These are phyloP conservation scores for Papilio helenus DNA, from an alignment of 1,140 invertebrate species.

Conservation along the genomic window DNA sequence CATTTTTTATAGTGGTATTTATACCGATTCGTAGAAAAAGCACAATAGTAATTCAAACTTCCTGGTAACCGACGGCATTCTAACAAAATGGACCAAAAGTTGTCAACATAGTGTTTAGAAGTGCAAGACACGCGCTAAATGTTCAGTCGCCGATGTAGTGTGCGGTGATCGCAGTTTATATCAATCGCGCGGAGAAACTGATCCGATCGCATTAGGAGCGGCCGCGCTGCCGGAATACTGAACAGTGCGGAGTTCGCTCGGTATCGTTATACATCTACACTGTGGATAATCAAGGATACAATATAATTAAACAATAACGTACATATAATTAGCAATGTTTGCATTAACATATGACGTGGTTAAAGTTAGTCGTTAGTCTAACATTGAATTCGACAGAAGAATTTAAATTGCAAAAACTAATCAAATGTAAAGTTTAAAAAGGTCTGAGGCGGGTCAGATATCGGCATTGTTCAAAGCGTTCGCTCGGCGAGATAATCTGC, in stretches of 20 bases:
- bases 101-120: background rate
- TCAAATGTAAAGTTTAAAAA: slow-evolving; percentile 23
- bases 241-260: background rate
- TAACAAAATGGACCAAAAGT: too few relatives aligned
- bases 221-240: background rate
- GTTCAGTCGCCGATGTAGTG: background rate
- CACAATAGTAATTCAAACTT: too few relatives aligned
- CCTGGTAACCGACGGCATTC: too few relatives aligned
- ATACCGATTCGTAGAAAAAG: too few relatives aligned
- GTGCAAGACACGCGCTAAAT: background rate
- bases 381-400: background rate
- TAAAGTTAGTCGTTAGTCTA: too few relatives aligned
- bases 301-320: background rate
- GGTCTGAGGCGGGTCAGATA: slow-evolving; percentile 19
- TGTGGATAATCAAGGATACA: background rate
- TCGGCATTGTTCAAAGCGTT: slow-evolving; percentile 2
- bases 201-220: background rate
- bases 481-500: slow-evolving; percentile 4
- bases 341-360: background rate
- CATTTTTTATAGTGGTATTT: too few relatives aligned
- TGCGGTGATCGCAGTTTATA: background rate
- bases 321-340: background rate
- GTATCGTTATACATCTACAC: background rate
- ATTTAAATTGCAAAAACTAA: slow-evolving; percentile 5
- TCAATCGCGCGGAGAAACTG: background rate